phyloP scores from a whole-genome alignment of 1,140 invertebrate genomes.

The Battus philenor region DNA sequence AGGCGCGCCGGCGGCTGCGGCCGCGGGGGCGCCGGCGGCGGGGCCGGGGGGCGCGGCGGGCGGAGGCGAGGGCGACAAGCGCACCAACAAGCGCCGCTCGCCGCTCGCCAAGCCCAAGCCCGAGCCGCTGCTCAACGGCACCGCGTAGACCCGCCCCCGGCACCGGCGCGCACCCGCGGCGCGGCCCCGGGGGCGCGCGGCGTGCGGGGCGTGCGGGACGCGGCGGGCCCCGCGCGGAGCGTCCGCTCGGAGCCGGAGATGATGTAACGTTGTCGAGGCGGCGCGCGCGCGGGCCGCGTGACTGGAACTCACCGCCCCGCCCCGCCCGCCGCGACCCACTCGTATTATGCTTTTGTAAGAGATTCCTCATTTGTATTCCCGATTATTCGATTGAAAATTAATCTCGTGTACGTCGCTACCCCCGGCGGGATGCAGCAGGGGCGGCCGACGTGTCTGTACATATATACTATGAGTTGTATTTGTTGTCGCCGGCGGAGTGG shows the following conservation, averaged over 20 bases:
- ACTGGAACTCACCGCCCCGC: slow-evolving; percentile 55
- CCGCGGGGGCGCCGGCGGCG: slow-evolving; percentile 51
- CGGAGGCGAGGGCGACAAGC: slow-evolving; percentile 12
- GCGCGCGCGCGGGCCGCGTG: slow-evolving; percentile 50
- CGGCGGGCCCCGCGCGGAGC: slow-evolving; percentile 9
- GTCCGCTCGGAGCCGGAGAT: neutral
- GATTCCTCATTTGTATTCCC: slow-evolving; percentile 72
- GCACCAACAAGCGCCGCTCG: slow-evolving; percentile 24
- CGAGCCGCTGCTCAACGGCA: slow-evolving; percentile 41
- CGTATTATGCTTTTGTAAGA: slow-evolving; percentile 71
- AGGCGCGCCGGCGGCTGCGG: slow-evolving; percentile 21
- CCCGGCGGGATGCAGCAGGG: slow-evolving; percentile 37
- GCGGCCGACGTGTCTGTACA: slow-evolving; percentile 73
- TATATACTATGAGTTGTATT: slow-evolving; percentile 69
- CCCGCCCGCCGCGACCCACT: slow-evolving; percentile 39
- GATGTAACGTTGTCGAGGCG: slow-evolving; percentile 18
- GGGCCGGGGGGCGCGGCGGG: slow-evolving; percentile 33
- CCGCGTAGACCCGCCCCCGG: slow-evolving; percentile 30
- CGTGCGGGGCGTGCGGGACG: neutral
- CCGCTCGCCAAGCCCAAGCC: slow-evolving; percentile 33
- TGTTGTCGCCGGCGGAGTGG: too few relatives aligned
- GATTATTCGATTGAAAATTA: slow-evolving; percentile 63
- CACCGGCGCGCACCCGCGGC: slow-evolving; percentile 16
- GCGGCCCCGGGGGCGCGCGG: slow-evolving; percentile 4
- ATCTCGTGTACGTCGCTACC: slow-evolving; percentile 59